A percentile compares a stretch with the other conserved stretches of the same genome.
Conservation (phyloP, 92 coral and sea anemone species). For the Zoanthus solanderi region DNA sequence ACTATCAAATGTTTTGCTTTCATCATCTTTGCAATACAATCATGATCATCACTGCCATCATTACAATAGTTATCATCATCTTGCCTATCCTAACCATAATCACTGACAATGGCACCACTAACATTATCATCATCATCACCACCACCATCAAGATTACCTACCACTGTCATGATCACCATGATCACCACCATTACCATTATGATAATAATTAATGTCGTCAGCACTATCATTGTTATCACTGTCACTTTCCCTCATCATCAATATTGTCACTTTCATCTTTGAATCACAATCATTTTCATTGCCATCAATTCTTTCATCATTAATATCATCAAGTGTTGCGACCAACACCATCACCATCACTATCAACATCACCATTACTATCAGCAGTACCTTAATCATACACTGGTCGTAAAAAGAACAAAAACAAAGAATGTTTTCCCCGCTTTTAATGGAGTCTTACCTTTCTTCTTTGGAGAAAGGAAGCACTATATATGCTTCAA, state of each 20-base stretch:
- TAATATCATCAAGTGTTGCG: neutral
- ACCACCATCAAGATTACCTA: neutral
- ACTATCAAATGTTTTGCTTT: neutral
- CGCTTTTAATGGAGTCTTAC: constrained; percentile 10
- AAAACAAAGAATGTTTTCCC: neutral
- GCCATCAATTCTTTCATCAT: no score
- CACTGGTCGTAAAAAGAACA: neutral
- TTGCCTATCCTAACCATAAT: neutral
- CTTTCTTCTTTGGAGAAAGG: constrained; percentile 68
- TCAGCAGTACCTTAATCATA: neutral
- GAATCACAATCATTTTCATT: neutral
- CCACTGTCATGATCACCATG: no score
- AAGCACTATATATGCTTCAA: constrained; percentile 53
- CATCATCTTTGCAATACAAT: neutral
- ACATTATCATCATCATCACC: neutral
- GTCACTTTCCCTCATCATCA: neutral
- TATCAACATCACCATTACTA: neutral
- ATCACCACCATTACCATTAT: no score
- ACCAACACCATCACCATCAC: neutral
- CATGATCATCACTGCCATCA: neutral
- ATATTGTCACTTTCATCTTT: neutral
- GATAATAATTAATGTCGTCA: no score
- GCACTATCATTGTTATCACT: no score
- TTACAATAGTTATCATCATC: neutral
- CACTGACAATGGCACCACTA: neutral